Evolutionary conservation across 2,888 invertebrate species (phyloP).

Genomic region (Drosophila bunnanda): DNA sequence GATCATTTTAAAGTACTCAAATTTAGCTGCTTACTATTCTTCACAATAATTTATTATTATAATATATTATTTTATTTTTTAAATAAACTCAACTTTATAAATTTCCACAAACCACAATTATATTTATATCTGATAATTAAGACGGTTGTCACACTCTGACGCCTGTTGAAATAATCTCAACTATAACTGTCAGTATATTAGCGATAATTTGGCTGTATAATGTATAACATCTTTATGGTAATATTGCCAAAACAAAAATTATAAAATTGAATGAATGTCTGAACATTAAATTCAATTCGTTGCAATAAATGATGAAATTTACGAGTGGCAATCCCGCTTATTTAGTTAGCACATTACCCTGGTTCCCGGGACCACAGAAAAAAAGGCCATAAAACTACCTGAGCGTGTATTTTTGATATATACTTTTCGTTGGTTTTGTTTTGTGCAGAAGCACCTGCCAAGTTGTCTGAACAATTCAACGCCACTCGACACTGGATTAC

Average conservation of each 20-base stretch:
- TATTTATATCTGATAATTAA: slow-evolving; percentile 6
- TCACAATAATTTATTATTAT: too few relatives aligned
- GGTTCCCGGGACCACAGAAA: background rate
- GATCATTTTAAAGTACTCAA: too few relatives aligned
- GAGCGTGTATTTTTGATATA: background rate
- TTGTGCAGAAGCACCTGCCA: slow-evolving; percentile 36
- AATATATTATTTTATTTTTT: too few relatives aligned
- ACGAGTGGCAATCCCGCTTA: slow-evolving; percentile 13
- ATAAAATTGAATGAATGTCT: background rate
- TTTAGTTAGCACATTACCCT: slow-evolving; percentile 6
- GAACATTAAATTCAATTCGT: slow-evolving; percentile 16
- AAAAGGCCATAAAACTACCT: slow-evolving; percentile 13
- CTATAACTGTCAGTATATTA: slow-evolving; percentile 33
- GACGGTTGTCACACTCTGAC: background rate
- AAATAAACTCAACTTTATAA: too few relatives aligned
- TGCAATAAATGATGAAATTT: slow-evolving; percentile 24
- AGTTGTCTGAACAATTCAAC: slow-evolving; percentile 25
- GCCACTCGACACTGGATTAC: slow-evolving; percentile 32
- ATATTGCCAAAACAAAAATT: background rate
- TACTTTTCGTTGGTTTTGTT: background rate
- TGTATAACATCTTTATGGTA: slow-evolving; percentile 19
- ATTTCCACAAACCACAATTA: background rate
- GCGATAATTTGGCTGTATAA: slow-evolving; percentile 16
- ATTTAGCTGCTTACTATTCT: too few relatives aligned
- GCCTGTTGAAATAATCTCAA: slow-evolving; percentile 18